A percentile compares a stretch with the other conserved stretches of the same genome.
phyloP scores from a whole-genome alignment of 2,113 vertebrate genomes.

The Alouatta palliata region DNA sequence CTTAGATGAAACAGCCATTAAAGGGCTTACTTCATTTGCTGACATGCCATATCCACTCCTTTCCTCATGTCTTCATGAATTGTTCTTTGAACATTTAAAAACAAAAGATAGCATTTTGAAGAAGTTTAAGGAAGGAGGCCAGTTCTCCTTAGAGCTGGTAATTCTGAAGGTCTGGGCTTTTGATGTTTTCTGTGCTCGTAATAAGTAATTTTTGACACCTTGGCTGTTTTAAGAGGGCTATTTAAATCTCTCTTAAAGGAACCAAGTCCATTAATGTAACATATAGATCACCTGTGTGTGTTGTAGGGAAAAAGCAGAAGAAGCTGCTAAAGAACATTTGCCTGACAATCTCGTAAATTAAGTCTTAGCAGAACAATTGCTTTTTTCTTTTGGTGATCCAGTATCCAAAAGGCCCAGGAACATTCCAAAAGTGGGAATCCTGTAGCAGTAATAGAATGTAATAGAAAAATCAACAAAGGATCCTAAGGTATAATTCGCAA shows the following conservation, averaged over 20 bases:
- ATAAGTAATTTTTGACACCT: neutral
- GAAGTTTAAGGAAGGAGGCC: neutral
- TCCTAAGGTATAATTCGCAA: neutral
- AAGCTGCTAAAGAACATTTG: neutral
- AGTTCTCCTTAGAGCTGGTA: neutral
- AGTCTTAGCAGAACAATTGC: neutral
- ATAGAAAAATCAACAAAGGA: neutral
- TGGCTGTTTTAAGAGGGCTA: neutral
- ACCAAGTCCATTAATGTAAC: neutral
- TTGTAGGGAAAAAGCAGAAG: neutral
- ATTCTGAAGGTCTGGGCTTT: neutral
- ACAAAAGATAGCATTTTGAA: neutral
- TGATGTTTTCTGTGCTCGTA: neutral
- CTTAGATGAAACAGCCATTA: neutral
- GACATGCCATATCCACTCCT: accelerated
- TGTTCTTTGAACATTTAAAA: neutral
- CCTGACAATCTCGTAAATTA: neutral
- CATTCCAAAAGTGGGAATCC: neutral
- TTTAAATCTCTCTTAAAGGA: neutral
- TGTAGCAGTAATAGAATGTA: neutral
- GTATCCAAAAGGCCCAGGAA: neutral
- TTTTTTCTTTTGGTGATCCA: neutral
- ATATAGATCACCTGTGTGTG: neutral
- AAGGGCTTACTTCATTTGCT: neutral
- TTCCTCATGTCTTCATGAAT: neutral